Conservation (phyloP, 1,140 invertebrate genomes). For the Arion vulgaris region DNA sequence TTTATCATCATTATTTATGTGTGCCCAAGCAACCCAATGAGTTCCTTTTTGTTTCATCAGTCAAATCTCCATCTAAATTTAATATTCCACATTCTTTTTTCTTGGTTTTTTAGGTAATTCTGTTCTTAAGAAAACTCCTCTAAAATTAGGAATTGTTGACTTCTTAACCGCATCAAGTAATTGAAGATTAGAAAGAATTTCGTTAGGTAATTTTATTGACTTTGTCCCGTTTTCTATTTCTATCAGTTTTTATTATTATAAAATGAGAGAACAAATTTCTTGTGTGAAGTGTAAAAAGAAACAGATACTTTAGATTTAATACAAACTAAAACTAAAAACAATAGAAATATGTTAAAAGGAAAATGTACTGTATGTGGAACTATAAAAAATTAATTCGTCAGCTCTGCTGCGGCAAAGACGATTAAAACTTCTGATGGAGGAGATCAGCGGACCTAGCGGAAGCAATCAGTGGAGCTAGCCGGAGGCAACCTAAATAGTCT, state of each 20-base stretch:
- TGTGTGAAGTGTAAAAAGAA: conserved; percentile 6
- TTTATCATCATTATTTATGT: too few species aligned
- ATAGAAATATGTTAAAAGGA: conserved; percentile 6
- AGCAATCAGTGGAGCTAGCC: too few species aligned
- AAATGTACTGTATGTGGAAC: conserved; percentile 1
- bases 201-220: conserved; percentile 1
- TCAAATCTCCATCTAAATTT: neutral
- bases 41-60: too few species aligned
- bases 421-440: too few species aligned
- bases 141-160: conserved; percentile 1
- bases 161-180: neutral
- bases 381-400: conserved; percentile 1
- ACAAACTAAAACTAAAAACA: neutral
- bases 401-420: neutral
- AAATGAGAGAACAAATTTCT: neutral
- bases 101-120: neutral
- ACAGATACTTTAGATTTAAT: neutral
- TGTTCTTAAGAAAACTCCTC: neutral
- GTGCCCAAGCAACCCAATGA: conserved; percentile 11
- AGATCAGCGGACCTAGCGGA: too few species aligned
- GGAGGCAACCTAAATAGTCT: neutral
- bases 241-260: neutral
- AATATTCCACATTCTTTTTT: conserved; percentile 11
- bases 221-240: neutral
- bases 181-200: neutral